Base-by-base conservation (phyloP, 92 coral and sea anemone genomes). In the Nematostella vectensis region DNA sequence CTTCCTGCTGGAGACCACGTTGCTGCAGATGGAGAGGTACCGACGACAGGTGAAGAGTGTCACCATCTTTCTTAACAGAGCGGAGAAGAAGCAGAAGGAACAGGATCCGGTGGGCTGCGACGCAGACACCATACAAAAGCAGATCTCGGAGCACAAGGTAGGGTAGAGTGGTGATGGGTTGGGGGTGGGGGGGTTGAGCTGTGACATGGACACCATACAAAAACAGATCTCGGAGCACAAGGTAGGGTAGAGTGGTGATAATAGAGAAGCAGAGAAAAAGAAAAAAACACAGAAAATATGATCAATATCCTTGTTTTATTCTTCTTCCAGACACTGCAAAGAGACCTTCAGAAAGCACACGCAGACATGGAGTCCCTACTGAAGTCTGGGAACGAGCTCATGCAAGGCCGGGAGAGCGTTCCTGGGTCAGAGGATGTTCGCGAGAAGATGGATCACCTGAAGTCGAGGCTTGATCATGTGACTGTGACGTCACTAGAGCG, bases 1-100 rank as follows among this genome's bases (percentile, higher is more conserved):
- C 10, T 75, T 91, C 22, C 77, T 79, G 57, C 60, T 91, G 65
- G 98, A 91, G 51, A 91, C 85, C 25, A 91, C 98, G 13, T 59
- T 91, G 21, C 57, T 68, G 39, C 85, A 86, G 68, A 83, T 88
- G 54, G 98, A 91, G 69, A 77, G 83, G 55, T 91, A 91, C 80
- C 78, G 94, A 47, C 76, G 83, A 36, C 50, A 77, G 76, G 83
- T 86, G 57, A 82, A 84, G 52, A 88, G 74, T 56, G 60, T 72
- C n/a, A 61, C 89, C 19, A 68, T 76, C 48, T 74, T 81, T 54
- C 51, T 91, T 53, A 72, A 76, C 59, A 82, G 74, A 49, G 79
- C 75, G 20, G 98, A 91, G 77, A 78, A 58, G 68, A 86, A 69
- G 54, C 62, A 85, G 71, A 85, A 73, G 15, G 62, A 75, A 56